A percentile compares a stretch with the other conserved stretches of the same genome.
phyloP scores from a whole-genome alignment of 1,140 invertebrate genomes.

The Drosophila bocqueti region DNA sequence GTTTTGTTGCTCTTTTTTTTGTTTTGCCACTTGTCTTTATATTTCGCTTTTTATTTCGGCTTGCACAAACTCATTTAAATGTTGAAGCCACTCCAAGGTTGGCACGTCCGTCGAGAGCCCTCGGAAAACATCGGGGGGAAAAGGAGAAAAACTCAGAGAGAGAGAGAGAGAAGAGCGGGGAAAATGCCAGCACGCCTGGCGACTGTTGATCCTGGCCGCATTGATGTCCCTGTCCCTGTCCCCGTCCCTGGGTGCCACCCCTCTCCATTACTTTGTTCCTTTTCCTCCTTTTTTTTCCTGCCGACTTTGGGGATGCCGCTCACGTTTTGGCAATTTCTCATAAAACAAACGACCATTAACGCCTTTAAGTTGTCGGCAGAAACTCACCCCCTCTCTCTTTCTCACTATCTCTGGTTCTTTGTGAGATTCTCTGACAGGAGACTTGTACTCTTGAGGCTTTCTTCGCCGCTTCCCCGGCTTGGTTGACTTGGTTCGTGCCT shows the following conservation, averaged over 20 bases:
- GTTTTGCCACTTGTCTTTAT: slow-evolving; percentile 18
- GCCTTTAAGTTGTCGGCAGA: slow-evolving; percentile 81
- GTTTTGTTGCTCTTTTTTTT: slow-evolving; percentile 19
- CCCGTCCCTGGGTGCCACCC: neutral
- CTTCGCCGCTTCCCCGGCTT: slow-evolving; percentile 19
- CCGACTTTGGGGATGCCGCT: slow-evolving; percentile 63
- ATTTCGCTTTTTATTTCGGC: slow-evolving; percentile 11
- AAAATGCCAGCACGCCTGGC: slow-evolving; percentile 56
- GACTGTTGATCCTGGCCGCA: slow-evolving; percentile 80
- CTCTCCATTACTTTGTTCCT: neutral
- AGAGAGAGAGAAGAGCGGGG: slow-evolving; percentile 9
- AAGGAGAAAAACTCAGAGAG: neutral
- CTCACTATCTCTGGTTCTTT: neutral
- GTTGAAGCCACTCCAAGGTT: slow-evolving; percentile 50
- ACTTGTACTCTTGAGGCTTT: slow-evolving; percentile 40
- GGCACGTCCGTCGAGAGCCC: slow-evolving; percentile 26
- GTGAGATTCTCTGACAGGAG: slow-evolving; percentile 31
- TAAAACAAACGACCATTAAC: slow-evolving; percentile 85
- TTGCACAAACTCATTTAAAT: slow-evolving; percentile 71
- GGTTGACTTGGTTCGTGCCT: slow-evolving; percentile 69
- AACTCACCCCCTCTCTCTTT: neutral
- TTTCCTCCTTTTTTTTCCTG: neutral
- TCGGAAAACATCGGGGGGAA: neutral
- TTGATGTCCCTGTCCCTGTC: slow-evolving; percentile 53
- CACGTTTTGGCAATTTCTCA: slow-evolving; percentile 85